Evolutionary conservation across 53 echinoderm and acorn worm genomes (phyloP).

Genomic region (Apostichopus leukothele): DNA sequence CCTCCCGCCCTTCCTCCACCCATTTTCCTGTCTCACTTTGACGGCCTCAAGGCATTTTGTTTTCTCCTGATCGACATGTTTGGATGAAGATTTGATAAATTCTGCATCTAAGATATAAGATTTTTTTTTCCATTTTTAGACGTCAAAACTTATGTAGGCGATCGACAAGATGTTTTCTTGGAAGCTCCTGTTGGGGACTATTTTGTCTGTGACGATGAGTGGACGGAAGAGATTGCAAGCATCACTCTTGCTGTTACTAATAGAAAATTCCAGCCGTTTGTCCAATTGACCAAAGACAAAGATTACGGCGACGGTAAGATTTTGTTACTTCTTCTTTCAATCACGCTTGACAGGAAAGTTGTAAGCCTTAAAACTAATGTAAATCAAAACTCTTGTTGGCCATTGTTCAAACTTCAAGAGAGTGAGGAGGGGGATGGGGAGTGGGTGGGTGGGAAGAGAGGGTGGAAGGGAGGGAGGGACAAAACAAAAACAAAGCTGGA

Average conservation of each 20-base stretch:
- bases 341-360: too few species aligned
- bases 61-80: too few species aligned
- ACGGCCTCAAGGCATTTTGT: background rate
- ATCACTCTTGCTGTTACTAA: background rate
- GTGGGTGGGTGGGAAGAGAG: too few species aligned
- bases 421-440: too few species aligned
- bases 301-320: constrained; percentile 28
- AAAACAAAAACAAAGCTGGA: too few species aligned
- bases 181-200: constrained; percentile 3
- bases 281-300: background rate
- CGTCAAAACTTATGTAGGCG: background rate
- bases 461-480: too few species aligned
- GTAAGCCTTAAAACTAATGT: too few species aligned
- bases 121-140: background rate
- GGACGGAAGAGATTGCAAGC: background rate
- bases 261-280: constrained; percentile 22
- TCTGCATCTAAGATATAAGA: too few species aligned
- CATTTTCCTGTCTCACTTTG: background rate
- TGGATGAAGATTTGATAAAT: too few species aligned
- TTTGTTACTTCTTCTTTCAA: too few species aligned
- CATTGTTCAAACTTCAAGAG: too few species aligned
- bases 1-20: background rate
- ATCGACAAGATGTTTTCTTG: background rate
- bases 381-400: too few species aligned
- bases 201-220: background rate